Evolutionary conservation across 1,140 invertebrate genomes (phyloP).

Genomic region (Phenacoccus solenopsis): DNA sequence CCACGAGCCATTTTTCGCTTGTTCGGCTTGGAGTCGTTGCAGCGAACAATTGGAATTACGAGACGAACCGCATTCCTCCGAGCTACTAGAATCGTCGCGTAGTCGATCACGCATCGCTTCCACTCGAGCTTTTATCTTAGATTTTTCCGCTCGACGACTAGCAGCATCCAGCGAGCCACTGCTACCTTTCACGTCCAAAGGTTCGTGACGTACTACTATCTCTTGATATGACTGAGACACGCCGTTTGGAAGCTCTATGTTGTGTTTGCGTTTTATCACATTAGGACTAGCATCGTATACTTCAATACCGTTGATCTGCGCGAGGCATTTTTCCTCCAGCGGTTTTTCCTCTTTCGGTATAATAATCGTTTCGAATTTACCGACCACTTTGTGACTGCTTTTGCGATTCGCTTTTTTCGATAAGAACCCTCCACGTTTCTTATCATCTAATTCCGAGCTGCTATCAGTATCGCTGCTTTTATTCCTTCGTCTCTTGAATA

Average conservation of each 20-base stretch:
- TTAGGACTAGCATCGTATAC: not conserved
- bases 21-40: conserved; percentile 22
- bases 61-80: not conserved
- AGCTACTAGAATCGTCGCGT: conserved; percentile 43
- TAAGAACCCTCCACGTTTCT: conserved; percentile 29
- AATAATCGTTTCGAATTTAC: conserved; percentile 22
- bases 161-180: conserved; percentile 34
- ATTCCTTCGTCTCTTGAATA: conserved; percentile 54
- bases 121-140: conserved; percentile 45
- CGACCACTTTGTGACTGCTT: conserved; percentile 27
- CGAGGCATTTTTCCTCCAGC: not conserved
- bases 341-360: not conserved
- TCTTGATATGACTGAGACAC: conserved; percentile 25
- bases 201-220: conserved; percentile 13
- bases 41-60: conserved; percentile 51
- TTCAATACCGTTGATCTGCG: not conserved
- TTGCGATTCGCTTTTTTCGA: conserved; percentile 21
- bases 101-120: conserved; percentile 48
- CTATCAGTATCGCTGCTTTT: conserved; percentile 35
- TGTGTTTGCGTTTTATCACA: conserved; percentile 1
- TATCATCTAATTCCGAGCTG: conserved; percentile 42
- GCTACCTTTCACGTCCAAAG: conserved; percentile 12
- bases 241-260: conserved; percentile 26
- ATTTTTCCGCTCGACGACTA: conserved; percentile 42
- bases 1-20: conserved; percentile 34